Evolutionary conservation across 2,888 invertebrate genomes (phyloP), one percentile per base, ranked within the genome.

Genomic region (Scrobipalpa atriplicella): DNA sequence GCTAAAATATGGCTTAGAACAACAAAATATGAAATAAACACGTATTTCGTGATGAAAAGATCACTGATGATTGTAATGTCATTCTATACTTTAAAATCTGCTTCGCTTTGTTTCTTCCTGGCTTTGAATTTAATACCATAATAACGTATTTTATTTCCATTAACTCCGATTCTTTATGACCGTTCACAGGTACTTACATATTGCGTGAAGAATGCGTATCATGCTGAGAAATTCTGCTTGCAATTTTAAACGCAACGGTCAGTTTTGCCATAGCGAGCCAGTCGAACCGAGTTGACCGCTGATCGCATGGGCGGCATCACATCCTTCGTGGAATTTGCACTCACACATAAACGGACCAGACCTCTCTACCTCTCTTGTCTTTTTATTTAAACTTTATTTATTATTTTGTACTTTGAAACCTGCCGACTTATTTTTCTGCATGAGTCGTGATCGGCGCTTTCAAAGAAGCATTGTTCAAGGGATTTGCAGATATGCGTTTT

Each of bases 241-340:
- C 69, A 72, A 77, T 82, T 85, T 86, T 71, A 83, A 86, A 82
- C 74, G 71, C 77, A 86, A 86, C 83, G 79, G 85, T 81, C 81
- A 75, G 64, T 69, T 69, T 70, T 71, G 75, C 63, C 62, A 68
- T 63, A 67, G 65, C 73, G 75, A 80, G 79, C 77, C 82, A 80
- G 82, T 82, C 79, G 73, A 77, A 38, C 16, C n/a, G 38, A 58
- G 36, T 21, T 13, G 21, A 21, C 21, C 21, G 54, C 21, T 86
- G 83, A 86, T 85, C 78, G 84, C 80, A 84, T 84, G 80, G 80
- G 80, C 81, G 78, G 83, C 84, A 84, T 83, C 82, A 82, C 81
- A 83, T 85, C 89, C 89, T 90, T 90, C 90, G 82, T 80, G 85
- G 90, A 90, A 90, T 88, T 90, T 81, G 83, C 86, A 87, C 89